These are phyloP conservation scores for Epinephelus coioides DNA, from an alignment of 2,797 vertebrate genomes.

Conservation along the genomic window DNA sequence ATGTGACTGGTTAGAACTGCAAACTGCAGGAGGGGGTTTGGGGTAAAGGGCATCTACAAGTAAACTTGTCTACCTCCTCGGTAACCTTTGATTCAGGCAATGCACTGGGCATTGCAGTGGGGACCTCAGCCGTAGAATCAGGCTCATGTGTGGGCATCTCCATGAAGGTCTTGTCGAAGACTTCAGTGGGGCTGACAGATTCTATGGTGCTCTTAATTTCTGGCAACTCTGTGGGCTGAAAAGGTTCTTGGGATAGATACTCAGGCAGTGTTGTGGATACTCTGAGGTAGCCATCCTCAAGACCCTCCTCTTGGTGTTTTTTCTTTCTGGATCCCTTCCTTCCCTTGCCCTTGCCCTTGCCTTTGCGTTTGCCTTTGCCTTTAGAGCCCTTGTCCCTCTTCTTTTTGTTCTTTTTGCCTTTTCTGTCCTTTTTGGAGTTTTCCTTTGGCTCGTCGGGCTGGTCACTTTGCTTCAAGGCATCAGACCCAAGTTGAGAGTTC, in stretches of 20 bases:
- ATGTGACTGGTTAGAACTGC: slow-evolving; percentile 68
- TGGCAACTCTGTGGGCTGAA: slow-evolving; percentile 54
- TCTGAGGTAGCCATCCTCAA: slow-evolving; percentile 77
- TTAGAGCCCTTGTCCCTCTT: slow-evolving; percentile 83
- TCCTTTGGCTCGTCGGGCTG: slow-evolving; percentile 67
- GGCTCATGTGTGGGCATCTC: slow-evolving; percentile 79
- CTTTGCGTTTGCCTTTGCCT: slow-evolving; percentile 77
- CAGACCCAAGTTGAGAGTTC: slow-evolving; percentile 60
- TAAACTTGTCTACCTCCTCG: slow-evolving; percentile 77
- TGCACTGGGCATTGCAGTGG: slow-evolving; percentile 47
- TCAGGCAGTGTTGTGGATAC: slow-evolving; percentile 71
- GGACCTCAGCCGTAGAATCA: slow-evolving; percentile 67
- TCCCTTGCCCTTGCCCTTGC: slow-evolving; percentile 60
- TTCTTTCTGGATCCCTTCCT: slow-evolving; percentile 79
- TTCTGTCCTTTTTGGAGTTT: slow-evolving; percentile 74
- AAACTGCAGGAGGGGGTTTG: slow-evolving; percentile 24
- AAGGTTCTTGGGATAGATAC: slow-evolving; percentile 70
- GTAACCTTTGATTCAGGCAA: slow-evolving; percentile 72
- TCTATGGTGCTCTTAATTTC: slow-evolving; percentile 31
- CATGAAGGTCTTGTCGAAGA: slow-evolving; percentile 46
- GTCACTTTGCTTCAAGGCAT: slow-evolving; percentile 68
- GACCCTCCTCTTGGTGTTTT: slow-evolving; percentile 69
- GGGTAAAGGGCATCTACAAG: slow-evolving; percentile 44
- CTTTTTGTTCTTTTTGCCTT: slow-evolving; percentile 86
- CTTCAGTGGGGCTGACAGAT: slow-evolving; percentile 41